Conservation (phyloP, 2,888 invertebrate species). For the Steinernema hermaphroditum region DNA sequence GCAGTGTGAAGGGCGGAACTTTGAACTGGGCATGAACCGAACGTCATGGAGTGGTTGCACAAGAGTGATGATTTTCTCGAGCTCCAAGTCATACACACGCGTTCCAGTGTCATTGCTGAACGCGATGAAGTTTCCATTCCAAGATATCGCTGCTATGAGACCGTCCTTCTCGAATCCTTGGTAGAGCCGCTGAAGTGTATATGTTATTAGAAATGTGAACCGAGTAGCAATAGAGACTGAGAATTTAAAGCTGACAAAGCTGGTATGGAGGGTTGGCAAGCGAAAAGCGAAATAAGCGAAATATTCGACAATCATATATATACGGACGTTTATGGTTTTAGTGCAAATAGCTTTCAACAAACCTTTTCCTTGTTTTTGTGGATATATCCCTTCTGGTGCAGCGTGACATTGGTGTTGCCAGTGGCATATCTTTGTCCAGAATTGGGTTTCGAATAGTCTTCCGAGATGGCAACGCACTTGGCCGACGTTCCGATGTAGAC, state of each 20-base stretch:
- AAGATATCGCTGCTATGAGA: constrained; percentile 56
- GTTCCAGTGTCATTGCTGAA: constrained; percentile 66
- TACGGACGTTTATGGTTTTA: too few species aligned
- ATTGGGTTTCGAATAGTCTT: constrained; percentile 50
- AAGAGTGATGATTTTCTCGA: constrained; percentile 45
- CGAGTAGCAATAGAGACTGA: too few species aligned
- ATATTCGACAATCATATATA: too few species aligned
- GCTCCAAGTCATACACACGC: constrained; percentile 56
- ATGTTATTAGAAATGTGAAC: background rate
- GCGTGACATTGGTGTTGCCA: constrained; percentile 54
- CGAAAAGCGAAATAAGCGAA: too few species aligned
- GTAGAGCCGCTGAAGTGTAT: constrained; percentile 49
- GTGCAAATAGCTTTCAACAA: background rate
- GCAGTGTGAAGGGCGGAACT: constrained; percentile 56
- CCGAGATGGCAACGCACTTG: constrained; percentile 54
- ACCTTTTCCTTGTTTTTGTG: constrained; percentile 1
- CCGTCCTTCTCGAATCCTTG: constrained; percentile 63
- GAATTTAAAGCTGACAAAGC: too few species aligned
- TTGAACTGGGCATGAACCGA: constrained; percentile 49
- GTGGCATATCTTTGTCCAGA: constrained; percentile 54
- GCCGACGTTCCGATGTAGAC: constrained; percentile 40
- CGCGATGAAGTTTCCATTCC: constrained; percentile 57
- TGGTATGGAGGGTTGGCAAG: too few species aligned
- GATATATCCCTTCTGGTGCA: constrained; percentile 57
- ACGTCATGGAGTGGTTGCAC: constrained; percentile 57